Conservation (phyloP, 2,888 invertebrate species). For the Nephrotoma guestfalica region DNA sequence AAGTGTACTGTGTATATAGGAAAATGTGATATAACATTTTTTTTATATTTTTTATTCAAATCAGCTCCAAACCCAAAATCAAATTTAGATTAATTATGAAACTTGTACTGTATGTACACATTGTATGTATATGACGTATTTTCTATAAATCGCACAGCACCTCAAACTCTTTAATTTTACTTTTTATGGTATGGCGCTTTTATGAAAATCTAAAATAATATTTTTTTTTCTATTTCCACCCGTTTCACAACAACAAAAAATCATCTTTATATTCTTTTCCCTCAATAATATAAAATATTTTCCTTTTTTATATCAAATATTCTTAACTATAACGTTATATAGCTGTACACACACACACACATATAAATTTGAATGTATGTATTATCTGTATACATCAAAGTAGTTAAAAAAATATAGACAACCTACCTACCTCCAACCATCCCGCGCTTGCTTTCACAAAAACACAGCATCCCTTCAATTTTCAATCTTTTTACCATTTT, state of each 20-base stretch:
- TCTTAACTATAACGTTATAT: background rate
- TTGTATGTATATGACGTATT: background rate
- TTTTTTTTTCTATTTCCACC: background rate
- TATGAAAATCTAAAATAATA: background rate
- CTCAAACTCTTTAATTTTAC: background rate
- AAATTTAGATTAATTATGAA: background rate
- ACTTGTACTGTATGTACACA: background rate
- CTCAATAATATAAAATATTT: background rate
- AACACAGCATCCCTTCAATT: background rate
- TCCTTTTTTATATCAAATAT: background rate
- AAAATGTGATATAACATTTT: background rate
- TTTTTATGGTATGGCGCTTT: background rate
- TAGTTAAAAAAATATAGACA: background rate
- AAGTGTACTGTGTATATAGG: background rate
- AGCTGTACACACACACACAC: background rate
- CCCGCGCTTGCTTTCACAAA: background rate
- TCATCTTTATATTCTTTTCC: background rate
- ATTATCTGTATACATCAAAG: background rate
- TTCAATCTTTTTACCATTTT: background rate
- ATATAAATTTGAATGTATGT: too few species aligned
- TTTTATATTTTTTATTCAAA: background rate
- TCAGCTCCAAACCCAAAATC: background rate
- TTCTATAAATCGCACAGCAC: background rate
- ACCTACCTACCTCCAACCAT: background rate
- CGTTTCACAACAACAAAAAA: background rate